These are phyloP conservation scores for Zaprionus nigranus DNA, from an alignment of 1,140 invertebrate genomes.

Conservation along the genomic window DNA sequence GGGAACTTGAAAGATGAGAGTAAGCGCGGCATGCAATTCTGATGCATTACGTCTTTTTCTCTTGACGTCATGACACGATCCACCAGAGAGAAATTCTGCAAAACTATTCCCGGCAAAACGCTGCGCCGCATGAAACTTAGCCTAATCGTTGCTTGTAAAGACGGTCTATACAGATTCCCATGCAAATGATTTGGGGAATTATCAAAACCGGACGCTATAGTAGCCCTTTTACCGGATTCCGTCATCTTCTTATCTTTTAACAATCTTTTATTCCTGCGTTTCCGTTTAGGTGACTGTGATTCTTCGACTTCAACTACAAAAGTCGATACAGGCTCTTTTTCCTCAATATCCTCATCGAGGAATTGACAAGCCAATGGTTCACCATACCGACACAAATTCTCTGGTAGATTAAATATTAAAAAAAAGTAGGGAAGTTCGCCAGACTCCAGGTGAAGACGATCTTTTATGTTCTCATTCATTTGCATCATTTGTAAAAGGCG, in stretches of 20 bases:
- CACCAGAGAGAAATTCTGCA: conserved; percentile 39
- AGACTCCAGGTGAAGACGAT: not conserved
- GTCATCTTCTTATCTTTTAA: not conserved
- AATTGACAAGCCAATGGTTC: conserved; percentile 65
- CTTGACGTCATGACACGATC: not conserved
- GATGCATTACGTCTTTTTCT: conserved; percentile 22
- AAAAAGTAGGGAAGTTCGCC: conserved; percentile 56
- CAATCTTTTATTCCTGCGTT: not conserved
- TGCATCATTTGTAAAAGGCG: not conserved
- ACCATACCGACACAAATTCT: conserved; percentile 63
- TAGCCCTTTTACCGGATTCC: not conserved
- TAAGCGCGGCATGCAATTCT: conserved; percentile 54
- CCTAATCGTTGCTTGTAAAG: not conserved
- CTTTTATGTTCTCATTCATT: too few species aligned
- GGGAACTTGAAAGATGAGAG: conserved; percentile 77
- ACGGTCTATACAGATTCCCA: conserved; percentile 35
- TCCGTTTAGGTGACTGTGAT: not conserved
- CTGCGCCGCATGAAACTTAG: not conserved
- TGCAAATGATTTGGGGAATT: too few species aligned
- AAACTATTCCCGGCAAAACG: accelerated
- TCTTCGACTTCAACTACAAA: not conserved
- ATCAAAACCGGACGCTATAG: too few species aligned
- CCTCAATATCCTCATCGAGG: conserved; percentile 45
- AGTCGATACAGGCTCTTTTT: not conserved
- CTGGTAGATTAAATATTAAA: conserved; percentile 57